phyloP scores from a whole-genome alignment of 2,888 invertebrate genomes.

The Limenitis camilla region DNA sequence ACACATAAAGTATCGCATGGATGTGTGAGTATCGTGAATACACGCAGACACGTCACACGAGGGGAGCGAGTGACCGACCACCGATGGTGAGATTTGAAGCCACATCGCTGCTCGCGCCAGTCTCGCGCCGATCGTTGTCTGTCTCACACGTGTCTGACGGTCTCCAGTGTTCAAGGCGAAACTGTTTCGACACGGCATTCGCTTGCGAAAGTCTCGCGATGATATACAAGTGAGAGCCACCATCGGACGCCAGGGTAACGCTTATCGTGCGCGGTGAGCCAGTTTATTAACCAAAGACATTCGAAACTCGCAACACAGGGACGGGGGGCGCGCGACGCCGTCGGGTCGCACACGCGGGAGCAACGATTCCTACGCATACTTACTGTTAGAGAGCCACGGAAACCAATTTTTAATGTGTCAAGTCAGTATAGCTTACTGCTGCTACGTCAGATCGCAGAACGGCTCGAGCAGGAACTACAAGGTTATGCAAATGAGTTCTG shows the following conservation, averaged over 20 bases:
- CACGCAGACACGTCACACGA: too few relatives aligned
- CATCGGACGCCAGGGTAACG: conserved; percentile 64
- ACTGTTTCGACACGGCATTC: conserved; percentile 65
- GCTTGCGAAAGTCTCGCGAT: conserved; percentile 74
- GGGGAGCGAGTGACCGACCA: too few relatives aligned
- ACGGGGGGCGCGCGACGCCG: conserved; percentile 70
- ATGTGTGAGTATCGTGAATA: too few relatives aligned
- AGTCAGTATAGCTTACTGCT: conserved; percentile 73
- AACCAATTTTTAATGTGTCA: conserved; percentile 75
- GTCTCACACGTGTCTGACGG: conserved; percentile 29
- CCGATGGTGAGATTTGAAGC: not conserved
- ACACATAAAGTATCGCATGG: too few relatives aligned
- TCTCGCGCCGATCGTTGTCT: conserved; percentile 27
- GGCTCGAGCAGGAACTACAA: conserved; percentile 73
- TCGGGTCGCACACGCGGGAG: conserved; percentile 65
- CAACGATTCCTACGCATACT: conserved; percentile 56
- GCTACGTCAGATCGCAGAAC: conserved; percentile 73
- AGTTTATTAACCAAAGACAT: conserved; percentile 64
- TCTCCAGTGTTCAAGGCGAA: conserved; percentile 56
- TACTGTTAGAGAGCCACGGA: conserved; percentile 56
- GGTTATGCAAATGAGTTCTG: conserved; percentile 76
- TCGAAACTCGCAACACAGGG: conserved; percentile 60
- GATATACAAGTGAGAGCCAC: conserved; percentile 73
- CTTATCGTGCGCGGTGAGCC: conserved; percentile 72
- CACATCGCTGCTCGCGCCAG: conserved; percentile 19